Evolutionary conservation across 2,797 vertebrate species (phyloP), one percentile per base, ranked within the genome.

Genomic region (Fratercula arctica): DNA sequence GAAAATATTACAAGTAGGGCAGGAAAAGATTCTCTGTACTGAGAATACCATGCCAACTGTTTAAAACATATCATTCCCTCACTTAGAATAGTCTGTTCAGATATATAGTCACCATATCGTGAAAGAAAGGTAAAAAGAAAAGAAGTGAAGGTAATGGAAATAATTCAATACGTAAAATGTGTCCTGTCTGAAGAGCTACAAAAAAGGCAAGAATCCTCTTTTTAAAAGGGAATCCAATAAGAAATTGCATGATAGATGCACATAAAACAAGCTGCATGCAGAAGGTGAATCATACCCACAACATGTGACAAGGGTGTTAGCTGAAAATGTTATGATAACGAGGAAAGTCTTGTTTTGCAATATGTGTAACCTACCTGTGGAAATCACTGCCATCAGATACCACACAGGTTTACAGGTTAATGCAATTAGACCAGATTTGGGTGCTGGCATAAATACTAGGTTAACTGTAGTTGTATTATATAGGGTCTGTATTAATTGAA

Each of bases 321-420:
- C 3, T 29, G 45, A 75, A 89, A 79, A 72, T n/a, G 3, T 20
- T 53, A 35, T 3, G 35, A 16, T 46, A 51, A n/a, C 0, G 0
- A 78, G 29, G 8, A 53, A 76, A 81, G 20, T 48, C 11, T n/a
- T 79, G 18, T 18, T 90, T 43, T 76, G 11, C 16, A 76, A 5
- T 14, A 24, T 33, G 16, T 37, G 4, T 41, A 54, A 45, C 24
- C 37, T 61, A 31, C 43, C 46, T 24, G 8, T 75, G 76, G 8
- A 79, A 76, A 24, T 69, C 23, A 11, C 13, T 72, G 48, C 51
- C 21, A 13, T n/a, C 35, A 50, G 21, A 39, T 59, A 46, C 10
- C 7, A 19, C 26, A 33, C 4, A 70, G 10, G 12, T n/a, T 83
- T 35, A 35, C 9, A n/a, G 4, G 26, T 80, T 29, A 61, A 19